Percentiles rank a stretch among this genome's conserved stretches.
phyloP scores from a whole-genome alignment of 1,140 invertebrate species.

The Drosophila erecta region DNA sequence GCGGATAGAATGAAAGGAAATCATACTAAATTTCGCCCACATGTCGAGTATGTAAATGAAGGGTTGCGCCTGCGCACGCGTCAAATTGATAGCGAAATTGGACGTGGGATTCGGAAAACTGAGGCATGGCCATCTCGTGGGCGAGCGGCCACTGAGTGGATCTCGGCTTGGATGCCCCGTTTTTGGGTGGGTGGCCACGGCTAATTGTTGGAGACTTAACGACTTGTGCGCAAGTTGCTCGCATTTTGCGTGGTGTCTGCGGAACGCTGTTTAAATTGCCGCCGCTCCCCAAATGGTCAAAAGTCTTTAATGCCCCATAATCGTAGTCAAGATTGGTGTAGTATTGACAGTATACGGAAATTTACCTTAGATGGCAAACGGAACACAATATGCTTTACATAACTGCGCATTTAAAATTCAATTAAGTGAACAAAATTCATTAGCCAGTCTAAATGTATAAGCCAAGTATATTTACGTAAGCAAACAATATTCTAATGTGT shows the following conservation, averaged over 20 bases:
- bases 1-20: slow-evolving; percentile 18
- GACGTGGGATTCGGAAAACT: slow-evolving; percentile 20
- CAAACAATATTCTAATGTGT: too few relatives aligned
- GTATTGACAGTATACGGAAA: slow-evolving; percentile 3
- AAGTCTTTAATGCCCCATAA: slow-evolving; percentile 18
- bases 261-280: slow-evolving; percentile 3
- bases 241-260: slow-evolving; percentile 36
- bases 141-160: slow-evolving; percentile 34
- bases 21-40: slow-evolving; percentile 29
- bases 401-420: slow-evolving; percentile 16
- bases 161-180: not conserved
- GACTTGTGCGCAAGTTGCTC: slow-evolving; percentile 33
- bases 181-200: slow-evolving; percentile 15
- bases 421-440: slow-evolving; percentile 2
- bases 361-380: slow-evolving; percentile 5
- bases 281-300: slow-evolving; percentile 8
- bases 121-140: slow-evolving; percentile 27
- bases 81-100: slow-evolving; percentile 34
- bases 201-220: slow-evolving; percentile 29
- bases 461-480: not conserved
- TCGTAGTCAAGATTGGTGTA: slow-evolving; percentile 1
- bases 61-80: slow-evolving; percentile 43
- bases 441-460: not conserved
- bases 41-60: slow-evolving; percentile 33
- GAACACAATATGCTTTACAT: not conserved